Evolutionary conservation across 2,797 vertebrate species (phyloP).

Genomic region (Caiman crocodilus): DNA sequence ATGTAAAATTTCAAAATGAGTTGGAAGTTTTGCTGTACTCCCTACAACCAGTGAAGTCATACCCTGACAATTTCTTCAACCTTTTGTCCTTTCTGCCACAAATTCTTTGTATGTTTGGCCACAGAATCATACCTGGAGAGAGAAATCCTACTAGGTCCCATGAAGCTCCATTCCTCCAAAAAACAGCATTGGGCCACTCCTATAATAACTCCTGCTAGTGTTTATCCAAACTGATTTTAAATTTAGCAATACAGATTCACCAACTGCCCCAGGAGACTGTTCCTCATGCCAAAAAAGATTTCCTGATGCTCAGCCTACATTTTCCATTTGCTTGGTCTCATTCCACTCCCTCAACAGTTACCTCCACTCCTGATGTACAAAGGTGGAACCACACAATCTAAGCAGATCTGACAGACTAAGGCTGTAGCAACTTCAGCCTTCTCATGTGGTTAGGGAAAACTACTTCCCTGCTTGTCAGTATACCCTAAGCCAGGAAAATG

Average conservation of each 20-base stretch:
- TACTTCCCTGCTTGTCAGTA: not conserved
- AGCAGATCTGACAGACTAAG: not conserved
- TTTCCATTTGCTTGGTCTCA: conserved; percentile 19
- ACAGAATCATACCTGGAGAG: not conserved
- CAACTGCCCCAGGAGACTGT: not conserved
- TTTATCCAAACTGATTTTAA: not conserved
- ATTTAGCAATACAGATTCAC: not conserved
- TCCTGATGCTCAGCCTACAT: conserved; percentile 28
- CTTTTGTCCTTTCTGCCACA: not conserved
- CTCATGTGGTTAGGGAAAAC: not conserved
- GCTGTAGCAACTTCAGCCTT: not conserved
- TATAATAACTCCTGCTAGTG: not conserved
- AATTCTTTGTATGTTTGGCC: not conserved
- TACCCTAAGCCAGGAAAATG: not conserved
- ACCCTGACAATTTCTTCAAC: not conserved
- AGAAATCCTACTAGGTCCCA: not conserved
- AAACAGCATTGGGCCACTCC: not conserved
- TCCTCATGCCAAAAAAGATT: conserved; percentile 47
- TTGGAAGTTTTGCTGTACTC: not conserved
- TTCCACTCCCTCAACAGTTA: accelerated
- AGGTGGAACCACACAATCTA: not conserved
- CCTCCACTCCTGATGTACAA: not conserved
- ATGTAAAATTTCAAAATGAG: not conserved
- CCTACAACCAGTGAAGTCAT: accelerated
- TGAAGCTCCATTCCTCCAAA: not conserved